phyloP scores from a whole-genome alignment of 2,888 invertebrate genomes.

The Polia nebulosa region DNA sequence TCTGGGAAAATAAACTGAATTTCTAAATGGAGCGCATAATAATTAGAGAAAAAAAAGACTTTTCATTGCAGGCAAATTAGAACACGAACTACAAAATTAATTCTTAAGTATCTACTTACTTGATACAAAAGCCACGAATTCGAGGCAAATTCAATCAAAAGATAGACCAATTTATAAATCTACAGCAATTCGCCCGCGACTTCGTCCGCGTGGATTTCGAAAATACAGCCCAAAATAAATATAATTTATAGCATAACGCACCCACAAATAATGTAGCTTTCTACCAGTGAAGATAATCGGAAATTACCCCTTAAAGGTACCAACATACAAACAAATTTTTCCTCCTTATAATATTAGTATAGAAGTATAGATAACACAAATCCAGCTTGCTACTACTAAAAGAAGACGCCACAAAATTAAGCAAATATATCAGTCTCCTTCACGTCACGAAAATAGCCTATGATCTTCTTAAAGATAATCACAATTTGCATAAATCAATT shows the following conservation, averaged over 20 bases:
- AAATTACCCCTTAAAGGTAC: too few species aligned
- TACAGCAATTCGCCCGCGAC: too few species aligned
- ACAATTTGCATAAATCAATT: slow-evolving; percentile 16
- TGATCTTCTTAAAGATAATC: slow-evolving; percentile 9
- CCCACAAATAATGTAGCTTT: too few species aligned
- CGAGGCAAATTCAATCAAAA: background rate
- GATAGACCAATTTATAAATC: background rate
- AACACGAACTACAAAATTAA: background rate
- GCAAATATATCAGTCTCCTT: background rate
- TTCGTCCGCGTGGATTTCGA: too few species aligned
- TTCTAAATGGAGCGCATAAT: background rate
- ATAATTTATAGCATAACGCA: too few species aligned
- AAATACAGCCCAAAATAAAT: too few species aligned
- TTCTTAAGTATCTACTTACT: background rate
- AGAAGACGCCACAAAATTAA: background rate
- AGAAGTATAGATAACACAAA: too few species aligned
- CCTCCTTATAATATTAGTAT: too few species aligned
- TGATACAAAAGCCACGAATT: background rate
- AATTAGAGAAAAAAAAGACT: background rate
- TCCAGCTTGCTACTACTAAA: background rate
- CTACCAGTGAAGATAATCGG: too few species aligned
- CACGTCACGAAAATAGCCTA: slow-evolving; percentile 15
- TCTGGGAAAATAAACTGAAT: background rate
- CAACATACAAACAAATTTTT: too few species aligned
- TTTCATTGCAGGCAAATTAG: background rate